Evolutionary conservation across 2,113 vertebrate species (phyloP), one percentile per base, ranked within the genome.

Genomic region (Emydocephalus ijimae): DNA sequence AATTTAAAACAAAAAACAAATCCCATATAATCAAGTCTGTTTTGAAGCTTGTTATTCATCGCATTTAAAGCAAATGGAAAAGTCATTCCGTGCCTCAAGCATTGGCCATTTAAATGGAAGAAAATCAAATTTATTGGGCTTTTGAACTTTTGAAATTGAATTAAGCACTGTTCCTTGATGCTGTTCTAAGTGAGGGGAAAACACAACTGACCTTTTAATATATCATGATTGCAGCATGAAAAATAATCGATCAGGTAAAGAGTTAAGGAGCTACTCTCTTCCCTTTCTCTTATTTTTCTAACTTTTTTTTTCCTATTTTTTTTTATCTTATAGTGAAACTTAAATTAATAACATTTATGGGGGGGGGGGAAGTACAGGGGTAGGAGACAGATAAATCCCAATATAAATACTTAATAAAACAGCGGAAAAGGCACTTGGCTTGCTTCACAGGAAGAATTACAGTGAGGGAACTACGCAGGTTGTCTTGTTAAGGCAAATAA

Each of bases 401-500:
- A 18, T 0, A 3, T 11, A 93, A 50, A 9, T 5, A 93, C 88
- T 3, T 69, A 86, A 3, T 43, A 54, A 23, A 87, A 93, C 94
- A 74, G 5, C 90, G 92, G 91, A 92, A 92, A 93, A 55, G 55
- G 64, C 91, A 94, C 90, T 87, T 89, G 94, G 2, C n/a, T 56
- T 94, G 59, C 81, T 91, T 91, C 43, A 90, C 29, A 91, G 86
- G 88, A 92, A 92, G 1, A 39, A 89, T 21, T 6, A 81, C 2
- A 90, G 93, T 90, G 74, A 91, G 69, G 87, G 87, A 88, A 50
- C 12, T 93, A 86, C 7, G 54, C 24, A 56, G n/a, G 50, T 64
- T 91, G 88, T 23, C 56, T 61, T n/a, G 89, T 94, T 95, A 96
- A 97, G 96, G 97, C 95, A 95, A 97, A 91, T 85, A 74, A 93